Conservation (phyloP, 1,140 invertebrate species). For the Polypedilum pembai region DNA sequence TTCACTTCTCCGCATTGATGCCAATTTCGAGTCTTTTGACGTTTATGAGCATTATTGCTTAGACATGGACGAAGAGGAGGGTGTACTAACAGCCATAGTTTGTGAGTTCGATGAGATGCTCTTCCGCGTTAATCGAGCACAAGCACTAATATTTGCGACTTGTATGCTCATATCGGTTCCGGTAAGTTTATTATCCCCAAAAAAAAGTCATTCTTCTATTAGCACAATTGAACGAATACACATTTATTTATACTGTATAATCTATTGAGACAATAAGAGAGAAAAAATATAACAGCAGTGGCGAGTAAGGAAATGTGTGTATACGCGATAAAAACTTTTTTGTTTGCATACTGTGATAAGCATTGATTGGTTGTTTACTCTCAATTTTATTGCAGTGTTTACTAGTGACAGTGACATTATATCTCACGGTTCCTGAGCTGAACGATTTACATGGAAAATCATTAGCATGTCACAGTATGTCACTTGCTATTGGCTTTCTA, state of each 20-base stretch:
- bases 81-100: slow-evolving; percentile 27
- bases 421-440: slow-evolving; percentile 20
- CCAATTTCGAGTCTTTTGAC: slow-evolving; percentile 2
- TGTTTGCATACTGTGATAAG: neutral
- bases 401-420: slow-evolving; percentile 25
- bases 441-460: slow-evolving; percentile 30
- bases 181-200: neutral
- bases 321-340: neutral
- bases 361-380: neutral
- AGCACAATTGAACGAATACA: neutral
- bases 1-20: slow-evolving; percentile 25
- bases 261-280: neutral
- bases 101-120: slow-evolving; percentile 14
- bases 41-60: slow-evolving; percentile 28
- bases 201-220: neutral
- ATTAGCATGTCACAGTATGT: slow-evolving; percentile 29
- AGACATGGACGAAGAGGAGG: slow-evolving; percentile 25
- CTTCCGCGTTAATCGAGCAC: slow-evolving; percentile 20
- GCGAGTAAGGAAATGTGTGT: neutral
- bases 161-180: slow-evolving; percentile 29
- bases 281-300: neutral
- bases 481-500: slow-evolving; percentile 20
- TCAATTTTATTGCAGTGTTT: slow-evolving; percentile 27
- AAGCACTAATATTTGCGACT: slow-evolving; percentile 26
- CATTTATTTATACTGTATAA: neutral